Evolutionary conservation across 2,888 invertebrate species (phyloP).

Genomic region (Sarcophaga rosellei): DNA sequence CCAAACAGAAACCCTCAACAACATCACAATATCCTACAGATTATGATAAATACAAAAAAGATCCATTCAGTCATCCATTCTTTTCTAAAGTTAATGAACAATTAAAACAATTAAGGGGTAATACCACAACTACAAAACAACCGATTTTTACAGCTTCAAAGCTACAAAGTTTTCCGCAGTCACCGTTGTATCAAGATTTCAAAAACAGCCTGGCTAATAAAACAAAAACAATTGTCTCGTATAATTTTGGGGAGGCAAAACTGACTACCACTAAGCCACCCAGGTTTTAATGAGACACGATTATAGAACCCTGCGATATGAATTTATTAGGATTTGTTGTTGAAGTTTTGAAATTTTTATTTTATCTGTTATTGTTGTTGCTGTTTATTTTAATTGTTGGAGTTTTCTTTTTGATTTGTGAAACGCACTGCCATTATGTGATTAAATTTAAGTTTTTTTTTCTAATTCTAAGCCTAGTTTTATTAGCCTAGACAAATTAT

Average conservation of each 20-base stretch:
- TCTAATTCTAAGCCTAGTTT: conserved; percentile 50
- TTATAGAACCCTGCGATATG: neutral
- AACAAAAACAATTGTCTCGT: conserved; percentile 18
- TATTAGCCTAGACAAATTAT: conserved; percentile 46
- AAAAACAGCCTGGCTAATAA: conserved; percentile 25
- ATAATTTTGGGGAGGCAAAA: conserved; percentile 22
- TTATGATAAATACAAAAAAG: conserved; percentile 38
- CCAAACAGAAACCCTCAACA: conserved; percentile 58
- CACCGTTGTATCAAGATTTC: conserved; percentile 13
- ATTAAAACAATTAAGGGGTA: conserved; percentile 30
- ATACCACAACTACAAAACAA: conserved; percentile 16
- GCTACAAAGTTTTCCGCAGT: conserved; percentile 13
- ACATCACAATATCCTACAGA: neutral
- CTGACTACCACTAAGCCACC: conserved; percentile 41
- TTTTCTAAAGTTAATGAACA: conserved; percentile 64
- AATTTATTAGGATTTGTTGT: conserved; percentile 31
- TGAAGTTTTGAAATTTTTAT: conserved; percentile 42
- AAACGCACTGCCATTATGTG: conserved; percentile 54
- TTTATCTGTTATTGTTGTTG: neutral
- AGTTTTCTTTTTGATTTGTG: neutral
- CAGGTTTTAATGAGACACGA: neutral
- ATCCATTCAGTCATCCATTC: conserved; percentile 68
- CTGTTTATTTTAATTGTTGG: conserved; percentile 15
- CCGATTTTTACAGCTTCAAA: conserved; percentile 1
- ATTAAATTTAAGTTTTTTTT: conserved; percentile 36